Percentiles rank a stretch among this genome's conserved stretches.
Evolutionary conservation across 2,888 invertebrate species (phyloP).

Genomic region (Pyrrhia umbra): DNA sequence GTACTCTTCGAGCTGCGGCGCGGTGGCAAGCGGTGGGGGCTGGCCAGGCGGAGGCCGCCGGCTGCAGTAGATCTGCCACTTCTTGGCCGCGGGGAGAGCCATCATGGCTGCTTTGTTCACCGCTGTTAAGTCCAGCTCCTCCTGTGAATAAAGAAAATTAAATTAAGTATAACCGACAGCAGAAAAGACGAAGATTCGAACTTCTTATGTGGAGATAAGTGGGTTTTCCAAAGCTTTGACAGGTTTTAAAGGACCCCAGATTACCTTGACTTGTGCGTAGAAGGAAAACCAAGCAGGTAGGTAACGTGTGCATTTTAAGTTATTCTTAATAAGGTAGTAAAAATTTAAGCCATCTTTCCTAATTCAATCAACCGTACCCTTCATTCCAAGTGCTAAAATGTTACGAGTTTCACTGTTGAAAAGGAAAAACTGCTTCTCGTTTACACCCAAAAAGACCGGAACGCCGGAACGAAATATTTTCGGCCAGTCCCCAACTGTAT

Average conservation of each 20-base stretch:
- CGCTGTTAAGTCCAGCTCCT: slow-evolving; percentile 98
- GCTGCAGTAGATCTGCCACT: slow-evolving; percentile 99
- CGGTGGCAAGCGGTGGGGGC: slow-evolving; percentile 88
- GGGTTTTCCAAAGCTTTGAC: too few species aligned
- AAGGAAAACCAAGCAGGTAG: neutral
- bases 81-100: slow-evolving; percentile 97
- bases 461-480: slow-evolving; percentile 21
- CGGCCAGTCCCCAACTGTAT: slow-evolving; percentile 19
- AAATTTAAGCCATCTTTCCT: slow-evolving; percentile 18
- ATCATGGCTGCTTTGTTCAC: slow-evolving; percentile 98
- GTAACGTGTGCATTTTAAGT: neutral
- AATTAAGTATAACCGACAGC: too few species aligned
- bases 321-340: neutral
- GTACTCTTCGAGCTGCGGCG: slow-evolving; percentile 97
- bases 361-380: slow-evolving; percentile 12
- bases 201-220: too few species aligned
- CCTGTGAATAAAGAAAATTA: slow-evolving; percentile 86
- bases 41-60: slow-evolving; percentile 91
- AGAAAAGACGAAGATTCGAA: too few species aligned
- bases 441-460: slow-evolving; percentile 12
- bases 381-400: slow-evolving; percentile 17
- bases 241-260: neutral
- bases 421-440: slow-evolving; percentile 25
- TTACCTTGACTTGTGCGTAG: neutral
- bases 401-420: neutral